Evolutionary conservation across 2,888 invertebrate genomes (phyloP), one percentile per base, ranked within the genome.

Genomic region (Drosophila recens): DNA sequence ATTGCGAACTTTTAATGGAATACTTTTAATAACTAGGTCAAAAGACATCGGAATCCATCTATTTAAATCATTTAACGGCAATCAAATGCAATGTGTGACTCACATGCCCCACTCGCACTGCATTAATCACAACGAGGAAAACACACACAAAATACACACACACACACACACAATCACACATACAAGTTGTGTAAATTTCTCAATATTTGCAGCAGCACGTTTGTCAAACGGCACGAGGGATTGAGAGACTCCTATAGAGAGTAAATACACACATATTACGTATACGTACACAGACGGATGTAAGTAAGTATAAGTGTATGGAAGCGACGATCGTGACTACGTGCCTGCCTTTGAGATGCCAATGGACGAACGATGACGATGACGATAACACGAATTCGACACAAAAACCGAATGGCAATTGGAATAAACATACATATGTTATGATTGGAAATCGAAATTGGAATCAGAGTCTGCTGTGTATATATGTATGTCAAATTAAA

Each of bases 11-110:
- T 8, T 40, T n/a, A 40, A 33, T 49, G 38, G 20, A 38, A 75
- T 58, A 53, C 46, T 53, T 36, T 65, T 75, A 61, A 78, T 82
- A 86, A 82, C 69, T 83, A 59, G 86, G 83, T 75, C 83, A 86
- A 59, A 83, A 76, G 43, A 71, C 72, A 74, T 69, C 49, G 67
- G 72, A 68, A 70, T 75, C 56, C 65, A 68, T 80, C 79, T 76
- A 82, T 81, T 86, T 72, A 76, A 80, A 83, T 80, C 81, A 80
- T 79, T 83, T 86, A 83, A 75, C 73, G 79, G 79, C 80, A 86
- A 86, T 83, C 80, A 72, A 80, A 83, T 71, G 73, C 38, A 49
- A 10, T 15, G 45, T 54, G 43, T 74, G 77, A 77, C 53, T 77
- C 71, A 74, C 59, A 67, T 57, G 46, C 51, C 61, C 48, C 67